Evolutionary conservation across 2,797 vertebrate species (phyloP).

Genomic region (Pseudopleuronectes americanus): DNA sequence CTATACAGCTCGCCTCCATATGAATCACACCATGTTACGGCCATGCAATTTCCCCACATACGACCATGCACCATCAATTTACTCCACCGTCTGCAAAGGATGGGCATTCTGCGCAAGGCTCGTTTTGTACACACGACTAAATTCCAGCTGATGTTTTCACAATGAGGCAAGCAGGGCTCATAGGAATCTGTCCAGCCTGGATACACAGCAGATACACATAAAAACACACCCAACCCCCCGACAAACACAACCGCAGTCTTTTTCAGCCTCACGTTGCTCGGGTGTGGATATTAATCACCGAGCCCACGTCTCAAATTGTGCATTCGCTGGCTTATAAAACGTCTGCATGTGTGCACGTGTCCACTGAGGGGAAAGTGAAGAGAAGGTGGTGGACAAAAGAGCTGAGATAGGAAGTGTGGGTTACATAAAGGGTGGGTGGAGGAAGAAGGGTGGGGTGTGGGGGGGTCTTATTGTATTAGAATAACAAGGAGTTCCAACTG

Average conservation of each 20-base stretch:
- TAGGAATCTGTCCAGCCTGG: slow-evolving; percentile 49
- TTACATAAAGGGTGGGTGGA: slow-evolving; percentile 22
- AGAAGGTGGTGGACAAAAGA: slow-evolving; percentile 41
- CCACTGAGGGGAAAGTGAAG: slow-evolving; percentile 36
- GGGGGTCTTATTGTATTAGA: slow-evolving; percentile 43
- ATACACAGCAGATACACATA: slow-evolving; percentile 43
- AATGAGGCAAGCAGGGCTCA: slow-evolving; percentile 37
- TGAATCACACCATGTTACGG: slow-evolving; percentile 13
- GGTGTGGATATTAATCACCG: not conserved
- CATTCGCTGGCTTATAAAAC: not conserved
- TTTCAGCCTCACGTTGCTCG: slow-evolving; percentile 7
- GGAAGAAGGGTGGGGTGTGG: not conserved
- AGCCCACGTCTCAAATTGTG: not conserved
- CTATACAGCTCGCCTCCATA: slow-evolving; percentile 7
- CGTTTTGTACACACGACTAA: slow-evolving; percentile 30
- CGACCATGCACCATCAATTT: slow-evolving; percentile 17
- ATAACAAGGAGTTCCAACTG: slow-evolving; percentile 56
- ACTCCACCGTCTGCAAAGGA: slow-evolving; percentile 13
- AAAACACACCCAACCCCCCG: slow-evolving; percentile 30
- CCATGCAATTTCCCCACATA: slow-evolving; percentile 28
- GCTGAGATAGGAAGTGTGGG: slow-evolving; percentile 48
- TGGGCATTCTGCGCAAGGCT: slow-evolving; percentile 7
- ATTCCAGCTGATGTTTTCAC: slow-evolving; percentile 47
- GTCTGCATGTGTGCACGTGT: slow-evolving; percentile 1
- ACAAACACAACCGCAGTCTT: slow-evolving; percentile 10